Evolutionary conservation across 2,113 vertebrate species (phyloP).

Genomic region (Macroglossus sobrinus): DNA sequence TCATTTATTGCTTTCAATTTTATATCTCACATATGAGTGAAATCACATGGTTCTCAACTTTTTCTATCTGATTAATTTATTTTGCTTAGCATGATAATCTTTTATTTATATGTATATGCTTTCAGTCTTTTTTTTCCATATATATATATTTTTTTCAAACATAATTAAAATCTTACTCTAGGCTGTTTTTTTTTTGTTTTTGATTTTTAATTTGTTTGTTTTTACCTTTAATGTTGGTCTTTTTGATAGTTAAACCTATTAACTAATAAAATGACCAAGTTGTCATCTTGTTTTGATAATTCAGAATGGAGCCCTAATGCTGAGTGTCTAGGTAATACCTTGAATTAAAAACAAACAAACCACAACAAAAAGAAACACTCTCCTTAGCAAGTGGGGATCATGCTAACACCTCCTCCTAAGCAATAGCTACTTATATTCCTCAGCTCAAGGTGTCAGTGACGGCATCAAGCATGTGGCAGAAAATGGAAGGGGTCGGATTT

Average conservation of each 20-base stretch:
- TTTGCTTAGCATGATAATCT: no score
- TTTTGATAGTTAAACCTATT: neutral
- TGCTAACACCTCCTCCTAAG: neutral
- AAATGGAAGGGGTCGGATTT: neutral
- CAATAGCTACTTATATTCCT: neutral
- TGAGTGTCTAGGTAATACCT: neutral
- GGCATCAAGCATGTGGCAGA: neutral
- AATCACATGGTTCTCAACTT: no score
- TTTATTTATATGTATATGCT: neutral
- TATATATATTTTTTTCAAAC: neutral
- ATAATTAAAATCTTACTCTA: neutral
- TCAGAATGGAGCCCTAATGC: neutral
- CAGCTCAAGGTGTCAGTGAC: neutral
- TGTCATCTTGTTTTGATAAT: neutral
- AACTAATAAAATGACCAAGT: neutral
- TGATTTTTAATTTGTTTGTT: neutral
- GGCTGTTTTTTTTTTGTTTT: neutral
- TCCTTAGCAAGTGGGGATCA: neutral
- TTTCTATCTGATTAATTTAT: no score
- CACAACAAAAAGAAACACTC: neutral
- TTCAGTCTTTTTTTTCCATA: accelerated
- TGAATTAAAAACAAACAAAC: constrained; percentile 1
- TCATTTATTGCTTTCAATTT: no score
- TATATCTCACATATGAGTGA: no score
- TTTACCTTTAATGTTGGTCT: neutral